Base-by-base conservation (phyloP, 2,113 vertebrate species). In the Oxygymnocypris stewartii region DNA sequence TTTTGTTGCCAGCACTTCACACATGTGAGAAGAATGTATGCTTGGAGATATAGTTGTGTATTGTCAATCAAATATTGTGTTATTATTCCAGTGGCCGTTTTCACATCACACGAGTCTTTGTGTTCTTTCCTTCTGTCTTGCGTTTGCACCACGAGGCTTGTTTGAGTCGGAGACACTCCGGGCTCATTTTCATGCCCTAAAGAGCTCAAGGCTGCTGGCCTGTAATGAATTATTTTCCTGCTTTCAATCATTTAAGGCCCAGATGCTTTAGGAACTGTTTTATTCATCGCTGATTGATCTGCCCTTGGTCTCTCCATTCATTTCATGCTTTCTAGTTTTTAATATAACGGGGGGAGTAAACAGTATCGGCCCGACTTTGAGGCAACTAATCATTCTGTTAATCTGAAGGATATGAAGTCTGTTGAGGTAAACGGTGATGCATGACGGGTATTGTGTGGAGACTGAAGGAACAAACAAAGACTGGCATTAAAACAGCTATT, bases 271-370 rank as follows among this genome's bases (percentile, higher is more conserved):
- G 83, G 74, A 79, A 49, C 80, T 86, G 71, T 78, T 90, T 91
- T 90, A 88, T 90, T 85, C 67, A 87, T 49, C 73, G 47, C 63
- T 87, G 85, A 89, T 86, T 84, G 86, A 90, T 92, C 84, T 67
- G 81, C 84, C 79, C 77, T 86, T 90, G 83, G 86, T 87, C 78
- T 79, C 77, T 59, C 81, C 86, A 88, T 88, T 91, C 84, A 91
- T 89, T 89, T 89, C 73, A 88, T 86, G 88, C 37, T 78, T 85
- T 84, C 89, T 86, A 86, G 77, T 89, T 84, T 88, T 90, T 86
- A 57, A 88, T 82, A 88, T 75, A 85, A 9, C 86, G 31, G 35
- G 85, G 78, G 82, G 82, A 59, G 84, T 61, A 87, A 80, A 76
- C 63, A 88, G 87, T 89, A 86, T 90, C 84, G 84, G 82, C 80